Conservation (phyloP, 2,113 vertebrate species). For the Etheostoma cragini region DNA sequence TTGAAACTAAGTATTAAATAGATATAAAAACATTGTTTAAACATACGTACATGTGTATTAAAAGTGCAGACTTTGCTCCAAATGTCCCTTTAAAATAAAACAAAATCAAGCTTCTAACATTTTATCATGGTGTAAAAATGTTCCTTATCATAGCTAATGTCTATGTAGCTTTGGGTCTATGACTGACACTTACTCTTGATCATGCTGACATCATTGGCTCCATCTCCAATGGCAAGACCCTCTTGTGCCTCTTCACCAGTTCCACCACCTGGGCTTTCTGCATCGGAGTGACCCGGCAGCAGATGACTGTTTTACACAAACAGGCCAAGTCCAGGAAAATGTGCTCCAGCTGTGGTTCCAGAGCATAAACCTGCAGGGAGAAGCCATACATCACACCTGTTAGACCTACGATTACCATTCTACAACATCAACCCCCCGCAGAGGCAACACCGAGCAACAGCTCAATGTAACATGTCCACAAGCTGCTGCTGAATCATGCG, state of each 20-base stretch:
- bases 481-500: constrained; percentile 17
- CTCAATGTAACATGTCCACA: constrained; percentile 18
- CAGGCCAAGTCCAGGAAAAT: constrained; percentile 86
- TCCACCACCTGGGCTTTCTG: constrained; percentile 89
- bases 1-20: background rate
- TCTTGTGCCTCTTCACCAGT: constrained; percentile 86
- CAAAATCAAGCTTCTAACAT: background rate
- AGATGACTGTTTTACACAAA: constrained; percentile 87
- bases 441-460: constrained; percentile 29
- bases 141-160: background rate
- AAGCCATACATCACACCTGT: constrained; percentile 35
- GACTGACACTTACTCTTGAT: constrained; percentile 86
- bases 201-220: constrained; percentile 90
- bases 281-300: constrained; percentile 86
- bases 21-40: background rate
- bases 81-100: background rate
- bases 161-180: background rate
- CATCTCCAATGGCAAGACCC: constrained; percentile 86
- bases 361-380: constrained; percentile 77
- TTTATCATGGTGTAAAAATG: background rate
- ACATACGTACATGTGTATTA: no score
- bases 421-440: constrained; percentile 24
- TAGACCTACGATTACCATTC: constrained; percentile 18
- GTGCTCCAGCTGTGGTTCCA: constrained; percentile 84
- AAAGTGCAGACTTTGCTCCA: background rate